A percentile compares a stretch with the other conserved stretches of the same genome.
Conservation (phyloP, 2,113 vertebrate species). For the Larimichthys polyactis region DNA sequence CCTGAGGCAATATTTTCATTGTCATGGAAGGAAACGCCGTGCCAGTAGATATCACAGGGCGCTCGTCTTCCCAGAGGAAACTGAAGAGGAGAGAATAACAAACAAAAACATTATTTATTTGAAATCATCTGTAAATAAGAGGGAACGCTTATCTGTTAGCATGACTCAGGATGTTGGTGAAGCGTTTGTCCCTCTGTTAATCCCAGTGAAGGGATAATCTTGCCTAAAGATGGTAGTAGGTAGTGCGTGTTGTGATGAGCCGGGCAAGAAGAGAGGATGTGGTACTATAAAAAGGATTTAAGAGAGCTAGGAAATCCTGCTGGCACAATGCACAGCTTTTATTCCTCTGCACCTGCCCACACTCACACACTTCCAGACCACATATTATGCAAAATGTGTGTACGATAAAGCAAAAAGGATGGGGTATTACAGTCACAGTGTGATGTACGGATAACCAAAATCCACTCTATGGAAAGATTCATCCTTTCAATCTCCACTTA, state of each 20-base stretch:
- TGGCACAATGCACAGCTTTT: conserved; percentile 32
- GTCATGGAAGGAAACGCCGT: conserved; percentile 96
- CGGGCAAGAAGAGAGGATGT: conserved; percentile 21
- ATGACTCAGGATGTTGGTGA: conserved; percentile 23
- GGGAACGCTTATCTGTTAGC: conserved; percentile 11
- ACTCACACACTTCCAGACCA: neutral
- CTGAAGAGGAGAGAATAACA: conserved; percentile 72
- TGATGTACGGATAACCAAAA: neutral
- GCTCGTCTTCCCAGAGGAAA: conserved; percentile 91
- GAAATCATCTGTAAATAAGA: conserved; percentile 15
- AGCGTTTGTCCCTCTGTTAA: conserved; percentile 17
- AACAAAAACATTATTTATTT: neutral
- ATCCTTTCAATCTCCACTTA: neutral
- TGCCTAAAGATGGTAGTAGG: conserved; percentile 37
- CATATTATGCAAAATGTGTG: neutral
- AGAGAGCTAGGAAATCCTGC: conserved; percentile 18
- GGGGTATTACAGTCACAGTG: too few species aligned
- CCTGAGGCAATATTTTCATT: conserved; percentile 92
- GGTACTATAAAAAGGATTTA: conserved; percentile 57
- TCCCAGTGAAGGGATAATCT: conserved; percentile 46
- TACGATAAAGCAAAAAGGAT: neutral
- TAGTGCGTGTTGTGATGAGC: conserved; percentile 49
- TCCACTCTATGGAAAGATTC: neutral
- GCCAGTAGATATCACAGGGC: conserved; percentile 98
- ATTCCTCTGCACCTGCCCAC: neutral